Percentiles rank a stretch among this genome's conserved stretches.
These are phyloP conservation scores for Belonocnema kinseyi DNA, from an alignment of 1,140 invertebrate genomes.

Conservation along the genomic window DNA sequence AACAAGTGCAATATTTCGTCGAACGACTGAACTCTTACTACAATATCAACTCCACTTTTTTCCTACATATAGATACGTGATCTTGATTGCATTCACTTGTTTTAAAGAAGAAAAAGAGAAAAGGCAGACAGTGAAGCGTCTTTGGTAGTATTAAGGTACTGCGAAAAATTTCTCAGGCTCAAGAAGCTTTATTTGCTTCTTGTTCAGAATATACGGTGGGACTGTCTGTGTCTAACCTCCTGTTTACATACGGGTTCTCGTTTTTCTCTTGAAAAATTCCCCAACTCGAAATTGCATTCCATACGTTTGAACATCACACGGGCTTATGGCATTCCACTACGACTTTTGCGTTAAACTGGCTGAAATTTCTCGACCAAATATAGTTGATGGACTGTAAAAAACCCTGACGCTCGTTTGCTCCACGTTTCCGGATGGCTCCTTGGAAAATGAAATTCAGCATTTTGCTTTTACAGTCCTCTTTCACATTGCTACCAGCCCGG, in stretches of 20 bases:
- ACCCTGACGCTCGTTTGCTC: slow-evolving; percentile 27
- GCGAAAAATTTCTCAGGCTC: slow-evolving; percentile 45
- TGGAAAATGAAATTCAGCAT: slow-evolving; percentile 31
- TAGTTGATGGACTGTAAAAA: slow-evolving; percentile 28
- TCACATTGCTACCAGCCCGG: not conserved
- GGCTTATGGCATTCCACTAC: slow-evolving; percentile 39
- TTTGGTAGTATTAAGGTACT: slow-evolving; percentile 28
- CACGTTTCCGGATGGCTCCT: slow-evolving; percentile 12
- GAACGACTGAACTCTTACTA: not conserved
- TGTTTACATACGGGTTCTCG: slow-evolving; percentile 55
- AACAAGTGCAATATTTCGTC: not conserved
- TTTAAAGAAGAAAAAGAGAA: not conserved
- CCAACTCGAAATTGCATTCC: slow-evolving; percentile 57
- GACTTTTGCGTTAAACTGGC: slow-evolving; percentile 30
- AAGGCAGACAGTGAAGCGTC: not conserved
- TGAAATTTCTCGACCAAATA: slow-evolving; percentile 27
- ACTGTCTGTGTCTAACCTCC: slow-evolving; percentile 56
- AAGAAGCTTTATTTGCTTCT: slow-evolving; percentile 50
- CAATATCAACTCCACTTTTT: not conserved
- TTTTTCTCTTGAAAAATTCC: slow-evolving; percentile 56
- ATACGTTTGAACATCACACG: slow-evolving; percentile 51
- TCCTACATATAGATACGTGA: not conserved
- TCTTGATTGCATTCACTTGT: slow-evolving; percentile 3
- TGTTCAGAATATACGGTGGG: slow-evolving; percentile 49
- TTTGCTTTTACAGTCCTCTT: not conserved